Base-by-base conservation (phyloP, 2,113 vertebrate species). In the Notothenia rossii region DNA sequence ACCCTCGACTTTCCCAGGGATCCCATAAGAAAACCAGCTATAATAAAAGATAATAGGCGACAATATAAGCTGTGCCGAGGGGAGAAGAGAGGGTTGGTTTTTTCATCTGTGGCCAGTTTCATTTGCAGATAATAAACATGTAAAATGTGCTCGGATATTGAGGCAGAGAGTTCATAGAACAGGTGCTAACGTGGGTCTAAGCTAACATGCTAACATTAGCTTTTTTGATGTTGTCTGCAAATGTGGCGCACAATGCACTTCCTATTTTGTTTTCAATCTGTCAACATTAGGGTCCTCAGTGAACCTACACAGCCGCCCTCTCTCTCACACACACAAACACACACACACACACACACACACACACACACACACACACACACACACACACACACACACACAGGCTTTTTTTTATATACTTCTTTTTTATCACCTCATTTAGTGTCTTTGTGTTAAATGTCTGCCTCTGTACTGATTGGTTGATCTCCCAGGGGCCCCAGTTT, bases 391-490 rank as follows among this genome's bases (percentile, higher is more conserved):
- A 64, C 56, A 66, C 36, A 65, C 65, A 49, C 53, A 70, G 49
- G 66, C 25, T n/a, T 54, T 70, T 29, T 3, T 29, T 29, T 29
- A 29, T 29, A 29, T 29, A 29, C 25, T 29, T 0, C 2, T 29
- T 29, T 64, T 29, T 71, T 36, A 82, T 46, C 22, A 51, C 72
- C 67, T 88, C 68, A 56, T 60, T 54, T 49, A 17, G 33, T 61
- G 63, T 46, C 60, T 66, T 59, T 56, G 29, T 33, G n/a, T 48
- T 25, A 81, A 73, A 68, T 77, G 43, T 54, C 60, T 79, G 55
- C 15, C 25, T 29, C 14, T 1, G 18, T 69, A 54, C 72, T 85
- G 79, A 85, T 83, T 84, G 83, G 72, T 72, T 77, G 10, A 69
- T 56, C 53, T 88, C 81, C 84, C 81, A 43, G 14, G 53, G 51